These are phyloP conservation scores for Corvus moneduloides DNA, from an alignment of 2,113 vertebrate species.

Conservation along the genomic window DNA sequence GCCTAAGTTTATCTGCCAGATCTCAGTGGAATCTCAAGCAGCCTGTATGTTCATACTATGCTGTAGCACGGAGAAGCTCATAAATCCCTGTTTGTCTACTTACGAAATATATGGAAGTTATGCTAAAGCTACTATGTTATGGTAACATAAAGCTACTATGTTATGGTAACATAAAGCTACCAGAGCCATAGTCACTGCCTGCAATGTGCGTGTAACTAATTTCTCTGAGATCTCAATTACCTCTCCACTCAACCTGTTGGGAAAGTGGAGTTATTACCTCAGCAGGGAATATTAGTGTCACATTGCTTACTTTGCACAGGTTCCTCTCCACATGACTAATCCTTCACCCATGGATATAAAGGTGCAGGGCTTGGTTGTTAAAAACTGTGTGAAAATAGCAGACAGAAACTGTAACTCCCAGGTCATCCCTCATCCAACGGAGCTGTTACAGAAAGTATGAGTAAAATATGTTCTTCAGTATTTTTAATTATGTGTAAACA, in stretches of 20 bases:
- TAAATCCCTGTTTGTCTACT: neutral
- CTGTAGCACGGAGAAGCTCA: neutral
- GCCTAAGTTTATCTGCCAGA: neutral
- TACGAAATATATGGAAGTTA: neutral
- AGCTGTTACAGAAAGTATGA: neutral
- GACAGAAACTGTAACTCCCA: neutral
- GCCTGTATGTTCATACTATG: neutral
- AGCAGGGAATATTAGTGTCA: slow-evolving; percentile 5
- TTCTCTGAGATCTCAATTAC: slow-evolving; percentile 51
- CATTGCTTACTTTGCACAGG: neutral
- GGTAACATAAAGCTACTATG: neutral
- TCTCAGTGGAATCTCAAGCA: neutral
- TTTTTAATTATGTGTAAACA: neutral
- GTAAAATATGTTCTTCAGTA: neutral
- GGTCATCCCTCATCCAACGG: neutral
- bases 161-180: neutral
- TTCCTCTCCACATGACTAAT: slow-evolving; percentile 20
- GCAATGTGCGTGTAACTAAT: neutral
- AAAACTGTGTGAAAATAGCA: slow-evolving; percentile 16
- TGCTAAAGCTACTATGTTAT: neutral
- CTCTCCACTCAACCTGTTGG: neutral
- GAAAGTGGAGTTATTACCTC: slow-evolving; percentile 32
- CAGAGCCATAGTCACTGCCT: neutral
- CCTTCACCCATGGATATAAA: slow-evolving; percentile 20
- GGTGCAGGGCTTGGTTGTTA: neutral